These are phyloP conservation scores for pig (Sus scrofa) DNA, from an alignment of 2,113 vertebrate species.

Conservation along the genomic window DNA sequence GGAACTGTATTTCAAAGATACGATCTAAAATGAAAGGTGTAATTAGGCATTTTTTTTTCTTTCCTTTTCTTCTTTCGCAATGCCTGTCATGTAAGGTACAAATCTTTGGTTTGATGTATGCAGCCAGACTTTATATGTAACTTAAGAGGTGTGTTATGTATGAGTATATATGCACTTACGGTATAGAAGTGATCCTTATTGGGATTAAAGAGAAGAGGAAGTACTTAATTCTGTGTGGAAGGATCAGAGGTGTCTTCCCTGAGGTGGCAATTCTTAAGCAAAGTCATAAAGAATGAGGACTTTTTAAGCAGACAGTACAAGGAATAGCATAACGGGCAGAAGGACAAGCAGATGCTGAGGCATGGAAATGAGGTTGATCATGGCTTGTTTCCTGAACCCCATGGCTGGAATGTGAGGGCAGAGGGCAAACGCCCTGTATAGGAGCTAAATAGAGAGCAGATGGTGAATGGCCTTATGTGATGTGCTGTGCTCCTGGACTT, in stretches of 20 bases:
- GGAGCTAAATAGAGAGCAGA: not conserved
- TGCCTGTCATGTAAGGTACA: not conserved
- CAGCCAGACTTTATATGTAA: not conserved
- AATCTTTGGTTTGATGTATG: slow-evolving; percentile 21
- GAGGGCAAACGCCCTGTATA: not conserved
- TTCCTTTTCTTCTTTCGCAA: slow-evolving; percentile 30
- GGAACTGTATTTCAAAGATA: slow-evolving; percentile 62
- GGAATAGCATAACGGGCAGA: not conserved
- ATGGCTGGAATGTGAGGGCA: not conserved
- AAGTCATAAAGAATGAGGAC: not conserved
- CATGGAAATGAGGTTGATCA: not conserved
- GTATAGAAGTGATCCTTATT: not conserved
- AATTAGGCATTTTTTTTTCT: slow-evolving; percentile 37
- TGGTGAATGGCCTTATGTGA: not conserved
- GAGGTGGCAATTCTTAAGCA: not conserved
- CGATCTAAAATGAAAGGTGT: not conserved
- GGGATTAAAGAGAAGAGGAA: not conserved
- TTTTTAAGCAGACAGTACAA: not conserved
- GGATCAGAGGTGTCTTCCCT: not conserved
- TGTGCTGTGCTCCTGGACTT: not conserved
- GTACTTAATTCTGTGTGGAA: not conserved
- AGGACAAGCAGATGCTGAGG: not conserved
- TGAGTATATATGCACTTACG: not conserved
- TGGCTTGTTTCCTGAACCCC: not conserved
- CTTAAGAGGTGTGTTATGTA: not conserved